Evolutionary conservation across 2,113 vertebrate species (phyloP).

Genomic region (Xiphorhynchus elegans): DNA sequence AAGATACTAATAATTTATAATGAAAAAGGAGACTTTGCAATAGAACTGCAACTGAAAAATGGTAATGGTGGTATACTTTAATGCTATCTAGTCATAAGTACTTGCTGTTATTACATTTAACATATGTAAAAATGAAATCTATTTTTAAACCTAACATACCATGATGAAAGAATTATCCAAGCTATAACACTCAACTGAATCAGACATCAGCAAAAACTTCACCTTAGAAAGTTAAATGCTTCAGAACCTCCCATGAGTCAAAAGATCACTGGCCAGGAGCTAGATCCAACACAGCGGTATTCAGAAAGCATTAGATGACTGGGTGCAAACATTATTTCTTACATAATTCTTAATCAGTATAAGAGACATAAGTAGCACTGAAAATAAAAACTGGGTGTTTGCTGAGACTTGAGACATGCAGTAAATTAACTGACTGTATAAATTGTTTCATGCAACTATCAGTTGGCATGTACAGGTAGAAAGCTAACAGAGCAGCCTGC

Average conservation of each 20-base stretch:
- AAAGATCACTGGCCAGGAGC: neutral
- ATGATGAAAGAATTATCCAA: neutral
- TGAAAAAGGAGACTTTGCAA: neutral
- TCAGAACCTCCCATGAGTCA: neutral
- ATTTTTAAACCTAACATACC: neutral
- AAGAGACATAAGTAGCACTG: neutral
- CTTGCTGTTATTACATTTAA: neutral
- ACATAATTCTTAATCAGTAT: neutral
- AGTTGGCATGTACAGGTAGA: neutral
- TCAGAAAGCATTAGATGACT: neutral
- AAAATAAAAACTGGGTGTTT: neutral
- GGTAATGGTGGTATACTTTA: neutral
- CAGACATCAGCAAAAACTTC: neutral
- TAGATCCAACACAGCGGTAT: rapidly evolving
- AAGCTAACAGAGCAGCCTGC: neutral
- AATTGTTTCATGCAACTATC: neutral
- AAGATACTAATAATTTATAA: neutral
- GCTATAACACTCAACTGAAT: neutral
- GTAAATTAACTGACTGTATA: neutral
- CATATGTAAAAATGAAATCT: neutral
- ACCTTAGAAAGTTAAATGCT: neutral
- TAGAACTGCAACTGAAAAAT: neutral
- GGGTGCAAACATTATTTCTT: neutral
- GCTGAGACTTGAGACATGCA: neutral
- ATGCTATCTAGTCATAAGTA: neutral